phyloP scores from a whole-genome alignment of 2,113 vertebrate species.

The Fulica atra region DNA sequence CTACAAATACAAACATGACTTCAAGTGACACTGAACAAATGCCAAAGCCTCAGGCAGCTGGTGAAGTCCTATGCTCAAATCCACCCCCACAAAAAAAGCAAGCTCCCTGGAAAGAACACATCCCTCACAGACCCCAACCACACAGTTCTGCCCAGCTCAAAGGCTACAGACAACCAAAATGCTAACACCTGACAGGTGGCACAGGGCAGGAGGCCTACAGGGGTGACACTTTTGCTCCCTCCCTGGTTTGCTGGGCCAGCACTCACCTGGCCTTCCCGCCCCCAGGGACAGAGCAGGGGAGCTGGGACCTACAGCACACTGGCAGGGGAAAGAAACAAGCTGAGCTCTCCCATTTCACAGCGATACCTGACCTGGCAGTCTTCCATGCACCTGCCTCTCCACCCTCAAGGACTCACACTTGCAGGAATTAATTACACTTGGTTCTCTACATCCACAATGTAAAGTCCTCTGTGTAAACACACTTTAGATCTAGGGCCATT shows the following conservation, averaged over 20 bases:
- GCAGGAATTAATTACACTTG: not conserved
- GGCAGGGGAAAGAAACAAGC: accelerated
- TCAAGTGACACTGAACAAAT: not conserved
- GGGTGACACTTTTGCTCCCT: not conserved
- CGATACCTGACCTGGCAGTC: too few relatives aligned
- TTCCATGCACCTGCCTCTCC: not conserved
- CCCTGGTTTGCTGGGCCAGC: accelerated
- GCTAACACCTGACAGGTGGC: accelerated
- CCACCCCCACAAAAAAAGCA: not conserved
- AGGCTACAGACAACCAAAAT: not conserved
- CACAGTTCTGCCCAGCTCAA: not conserved
- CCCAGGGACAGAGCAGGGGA: accelerated
- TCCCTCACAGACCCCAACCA: not conserved
- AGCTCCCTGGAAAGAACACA: not conserved
- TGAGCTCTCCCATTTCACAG: not conserved
- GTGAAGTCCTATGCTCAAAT: not conserved
- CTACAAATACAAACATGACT: not conserved
- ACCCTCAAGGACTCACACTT: not conserved
- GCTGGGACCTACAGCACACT: accelerated
- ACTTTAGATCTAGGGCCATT: not conserved
- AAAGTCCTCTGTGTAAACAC: not conserved
- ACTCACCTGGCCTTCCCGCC: not conserved
- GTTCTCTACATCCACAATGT: not conserved
- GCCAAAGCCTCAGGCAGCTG: not conserved
- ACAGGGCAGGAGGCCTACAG: not conserved